Conservation (phyloP, 1,140 invertebrate species). For the Agraylea sexmaculata region DNA sequence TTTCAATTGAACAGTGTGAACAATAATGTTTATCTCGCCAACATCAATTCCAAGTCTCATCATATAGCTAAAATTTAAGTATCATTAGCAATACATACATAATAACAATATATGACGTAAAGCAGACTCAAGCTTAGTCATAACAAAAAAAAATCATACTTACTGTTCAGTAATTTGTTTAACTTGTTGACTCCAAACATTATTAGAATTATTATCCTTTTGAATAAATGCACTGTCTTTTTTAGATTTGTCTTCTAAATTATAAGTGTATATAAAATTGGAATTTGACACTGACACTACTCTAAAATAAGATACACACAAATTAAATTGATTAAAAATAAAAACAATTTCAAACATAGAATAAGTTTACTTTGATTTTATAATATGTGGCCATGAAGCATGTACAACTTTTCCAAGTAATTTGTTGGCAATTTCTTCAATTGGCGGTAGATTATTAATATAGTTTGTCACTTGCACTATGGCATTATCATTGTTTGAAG, state of each 20-base stretch:
- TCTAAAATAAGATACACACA: conserved; percentile 26
- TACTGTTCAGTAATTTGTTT: conserved; percentile 9
- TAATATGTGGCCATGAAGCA: conserved; percentile 82
- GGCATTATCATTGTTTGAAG: conserved; percentile 69
- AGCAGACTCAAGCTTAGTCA: conserved; percentile 19
- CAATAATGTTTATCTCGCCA: conserved; percentile 54
- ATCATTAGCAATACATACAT: too few relatives aligned
- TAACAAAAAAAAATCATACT: conserved; percentile 20
- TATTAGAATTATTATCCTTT: conserved; percentile 5
- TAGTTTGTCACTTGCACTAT: conserved; percentile 53
- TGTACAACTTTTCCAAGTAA: conserved; percentile 62
- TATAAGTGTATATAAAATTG: conserved; percentile 28
- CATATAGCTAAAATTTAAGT: conserved; percentile 51
- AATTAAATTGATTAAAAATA: conserved; percentile 8
- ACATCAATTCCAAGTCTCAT: conserved; percentile 61
- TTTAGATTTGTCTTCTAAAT: conserved; percentile 23
- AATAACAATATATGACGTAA: too few relatives aligned
- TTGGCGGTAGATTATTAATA: conserved; percentile 23
- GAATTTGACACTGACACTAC: conserved; percentile 47
- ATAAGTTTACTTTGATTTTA: conserved; percentile 50
- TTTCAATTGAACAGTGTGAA: conserved; percentile 61
- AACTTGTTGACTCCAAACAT: not conserved
- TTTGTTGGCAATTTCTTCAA: conserved; percentile 43
- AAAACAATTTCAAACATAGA: conserved; percentile 4
- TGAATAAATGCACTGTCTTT: conserved; percentile 24